A percentile compares a stretch with the other conserved stretches of the same genome.
Conservation (phyloP, 2,888 invertebrate species). For the Drosophila barbarae region DNA sequence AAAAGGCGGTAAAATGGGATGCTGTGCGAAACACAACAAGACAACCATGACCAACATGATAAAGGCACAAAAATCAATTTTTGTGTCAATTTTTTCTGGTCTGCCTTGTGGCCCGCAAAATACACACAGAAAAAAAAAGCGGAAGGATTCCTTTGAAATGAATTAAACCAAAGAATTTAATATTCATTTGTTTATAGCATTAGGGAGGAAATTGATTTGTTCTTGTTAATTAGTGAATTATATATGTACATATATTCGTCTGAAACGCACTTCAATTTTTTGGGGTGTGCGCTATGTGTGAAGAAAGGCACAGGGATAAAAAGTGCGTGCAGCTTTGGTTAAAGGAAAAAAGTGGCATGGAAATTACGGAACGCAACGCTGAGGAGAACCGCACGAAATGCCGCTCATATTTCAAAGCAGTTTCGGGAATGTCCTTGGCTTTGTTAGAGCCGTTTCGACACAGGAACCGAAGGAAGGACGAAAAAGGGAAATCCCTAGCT, state of each 20-base stretch:
- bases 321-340: constrained; percentile 16
- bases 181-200: neutral
- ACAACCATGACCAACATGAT: constrained; percentile 41
- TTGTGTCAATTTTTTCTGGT: constrained; percentile 56
- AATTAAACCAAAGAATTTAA: neutral
- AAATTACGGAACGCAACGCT: constrained; percentile 5
- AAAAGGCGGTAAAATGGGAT: constrained; percentile 28
- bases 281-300: constrained; percentile 32
- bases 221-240: neutral
- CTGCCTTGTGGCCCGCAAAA: constrained; percentile 2
- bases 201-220: neutral
- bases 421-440: constrained; percentile 40
- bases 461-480: constrained; percentile 3
- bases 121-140: neutral
- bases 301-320: constrained; percentile 27
- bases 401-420: constrained; percentile 60
- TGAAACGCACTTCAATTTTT: constrained; percentile 3
- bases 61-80: constrained; percentile 68
- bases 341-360: constrained; percentile 13
- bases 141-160: too few relatives aligned
- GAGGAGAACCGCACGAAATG: constrained; percentile 50
- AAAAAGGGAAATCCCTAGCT: neutral
- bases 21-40: constrained; percentile 44
- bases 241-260: neutral
- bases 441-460: constrained; percentile 10